A percentile compares a stretch with the other conserved stretches of the same genome.
These are phyloP conservation scores for Melanerpes aurifrons DNA, from an alignment of 2,113 vertebrate species.

Conservation along the genomic window DNA sequence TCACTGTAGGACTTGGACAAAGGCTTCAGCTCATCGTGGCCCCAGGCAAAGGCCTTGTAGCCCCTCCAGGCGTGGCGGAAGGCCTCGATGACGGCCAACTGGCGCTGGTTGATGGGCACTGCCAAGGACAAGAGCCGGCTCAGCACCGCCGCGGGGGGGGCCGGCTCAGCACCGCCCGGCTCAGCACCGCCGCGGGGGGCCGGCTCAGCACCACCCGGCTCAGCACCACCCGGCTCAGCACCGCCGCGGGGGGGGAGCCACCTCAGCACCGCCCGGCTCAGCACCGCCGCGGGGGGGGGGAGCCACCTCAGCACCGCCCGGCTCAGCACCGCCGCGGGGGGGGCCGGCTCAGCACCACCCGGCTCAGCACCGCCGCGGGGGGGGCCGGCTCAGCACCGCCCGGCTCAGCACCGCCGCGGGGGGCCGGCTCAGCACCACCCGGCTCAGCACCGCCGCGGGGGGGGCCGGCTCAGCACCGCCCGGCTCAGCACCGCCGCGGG, in stretches of 20 bases:
- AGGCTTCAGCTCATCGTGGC: constrained; percentile 94
- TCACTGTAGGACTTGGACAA: constrained; percentile 90
- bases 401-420: too few species aligned
- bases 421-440: too few species aligned
- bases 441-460: too few species aligned
- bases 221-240: not conserved
- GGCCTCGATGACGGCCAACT: constrained; percentile 85
- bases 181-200: not conserved
- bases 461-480: too few species aligned
- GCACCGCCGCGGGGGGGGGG: too few species aligned
- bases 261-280: not conserved
- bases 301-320: too few species aligned
- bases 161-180: too few species aligned
- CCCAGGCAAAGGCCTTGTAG: constrained; percentile 92
- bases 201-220: not conserved
- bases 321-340: not conserved
- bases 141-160: too few species aligned
- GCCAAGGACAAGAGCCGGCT: not conserved
- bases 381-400: too few species aligned
- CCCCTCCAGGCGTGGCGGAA: constrained; percentile 94
- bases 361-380: not conserved
- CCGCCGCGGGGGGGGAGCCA: not conserved
- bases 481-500: not conserved
- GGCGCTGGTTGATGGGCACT: constrained; percentile 73
- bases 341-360: too few species aligned